Percentiles rank a stretch among this genome's conserved stretches.
phyloP scores from a whole-genome alignment of 2,888 invertebrate species.

The Sphaeridia pumilis region DNA sequence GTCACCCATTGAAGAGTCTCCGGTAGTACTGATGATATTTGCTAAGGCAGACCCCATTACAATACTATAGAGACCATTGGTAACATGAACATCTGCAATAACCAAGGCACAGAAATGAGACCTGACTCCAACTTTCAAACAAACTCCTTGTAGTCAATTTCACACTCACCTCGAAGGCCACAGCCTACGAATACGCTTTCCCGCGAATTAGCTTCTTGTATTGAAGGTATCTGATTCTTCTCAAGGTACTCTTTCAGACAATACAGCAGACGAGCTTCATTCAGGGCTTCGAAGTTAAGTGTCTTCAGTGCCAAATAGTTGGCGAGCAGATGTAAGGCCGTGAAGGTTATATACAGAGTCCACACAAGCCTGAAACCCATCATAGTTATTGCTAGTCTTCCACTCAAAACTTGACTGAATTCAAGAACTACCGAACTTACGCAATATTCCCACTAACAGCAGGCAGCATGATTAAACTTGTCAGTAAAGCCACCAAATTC shows the following conservation, averaged over 20 bases:
- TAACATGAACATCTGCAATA: background rate
- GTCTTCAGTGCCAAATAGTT: constrained; percentile 79
- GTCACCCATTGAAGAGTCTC: too few relatives aligned
- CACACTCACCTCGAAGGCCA: constrained; percentile 42
- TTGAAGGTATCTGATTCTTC: constrained; percentile 50
- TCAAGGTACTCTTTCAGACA: constrained; percentile 56
- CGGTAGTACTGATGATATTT: too few relatives aligned
- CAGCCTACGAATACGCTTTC: constrained; percentile 58
- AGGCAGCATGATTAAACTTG: constrained; percentile 64
- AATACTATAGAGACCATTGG: constrained; percentile 39
- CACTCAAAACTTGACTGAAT: background rate
- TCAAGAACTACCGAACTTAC: constrained; percentile 36
- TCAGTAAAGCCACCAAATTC: constrained; percentile 71
- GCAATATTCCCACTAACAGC: constrained; percentile 48
- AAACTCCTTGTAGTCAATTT: too few relatives aligned
- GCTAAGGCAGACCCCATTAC: constrained; percentile 49
- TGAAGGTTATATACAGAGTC: constrained; percentile 59
- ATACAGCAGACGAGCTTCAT: constrained; percentile 62
- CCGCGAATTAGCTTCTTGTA: constrained; percentile 53
- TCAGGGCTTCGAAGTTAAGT: constrained; percentile 66
- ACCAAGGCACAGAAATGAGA: too few relatives aligned
- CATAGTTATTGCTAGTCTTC: background rate
- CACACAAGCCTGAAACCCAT: constrained; percentile 64
- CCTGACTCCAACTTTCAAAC: too few relatives aligned
- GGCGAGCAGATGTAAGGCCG: constrained; percentile 65